Conservation (phyloP, 1,140 invertebrate species). For the Micrasema longulum region DNA sequence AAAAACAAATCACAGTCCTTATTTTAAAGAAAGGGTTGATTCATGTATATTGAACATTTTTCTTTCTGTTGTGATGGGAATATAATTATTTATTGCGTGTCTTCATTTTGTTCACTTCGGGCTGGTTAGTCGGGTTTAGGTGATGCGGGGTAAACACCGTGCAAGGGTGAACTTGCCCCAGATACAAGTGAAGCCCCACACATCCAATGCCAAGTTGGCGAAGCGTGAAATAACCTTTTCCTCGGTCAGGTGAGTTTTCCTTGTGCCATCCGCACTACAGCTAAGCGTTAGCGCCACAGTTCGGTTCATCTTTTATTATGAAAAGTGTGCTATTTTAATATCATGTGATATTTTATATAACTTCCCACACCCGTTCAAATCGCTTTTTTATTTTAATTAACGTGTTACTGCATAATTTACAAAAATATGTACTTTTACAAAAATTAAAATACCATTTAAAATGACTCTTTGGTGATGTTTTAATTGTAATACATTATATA, state of each 20-base stretch:
- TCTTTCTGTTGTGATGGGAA: neutral
- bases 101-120: neutral
- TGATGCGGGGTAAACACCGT: neutral
- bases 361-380: neutral
- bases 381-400: neutral
- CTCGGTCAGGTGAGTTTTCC: conserved; percentile 18
- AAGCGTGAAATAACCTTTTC: conserved; percentile 28
- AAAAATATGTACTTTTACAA: neutral
- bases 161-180: conserved; percentile 26
- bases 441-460: too few species aligned
- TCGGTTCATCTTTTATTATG: neutral
- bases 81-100: neutral
- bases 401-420: neutral
- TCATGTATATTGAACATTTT: too few species aligned
- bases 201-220: conserved; percentile 11
- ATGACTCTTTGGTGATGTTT: too few species aligned
- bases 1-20: too few species aligned
- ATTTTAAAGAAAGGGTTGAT: too few species aligned
- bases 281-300: neutral
- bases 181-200: conserved; percentile 17
- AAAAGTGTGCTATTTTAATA: neutral
- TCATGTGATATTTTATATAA: neutral
- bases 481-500: too few species aligned
- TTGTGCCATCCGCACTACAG: neutral
- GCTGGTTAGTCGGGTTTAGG: neutral